Base-by-base conservation (phyloP, 2,888 invertebrate species). In the Vanessa cardui region DNA sequence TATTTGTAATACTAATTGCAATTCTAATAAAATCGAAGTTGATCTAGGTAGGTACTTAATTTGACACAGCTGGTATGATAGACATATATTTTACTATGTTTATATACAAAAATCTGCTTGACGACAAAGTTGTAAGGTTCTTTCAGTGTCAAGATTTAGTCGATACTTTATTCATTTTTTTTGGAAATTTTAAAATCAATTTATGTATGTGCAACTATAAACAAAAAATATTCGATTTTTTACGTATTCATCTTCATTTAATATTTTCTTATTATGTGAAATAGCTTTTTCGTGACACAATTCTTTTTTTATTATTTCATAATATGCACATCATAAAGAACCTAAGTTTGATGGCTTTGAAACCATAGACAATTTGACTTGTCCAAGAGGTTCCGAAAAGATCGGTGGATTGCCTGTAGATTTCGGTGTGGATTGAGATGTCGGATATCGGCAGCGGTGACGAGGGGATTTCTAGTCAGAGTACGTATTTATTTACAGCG, bases 381-480 rank as follows among this genome's bases (percentile, higher is more conserved):
- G 59, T 71, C 68, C 89, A 87, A 89, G 85, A 79, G 85, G 83
- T 86, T 87, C 87, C 76, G 82, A 84, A 89, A 90, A 88, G 88
- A 89, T 89, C 87, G 89, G 89, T 84, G 90, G 86, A 86, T 90
- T 85, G 91, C 89, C 74, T 78, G 90, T 91, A 89, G 87, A 90
- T 85, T 86, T 90, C 88, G 91, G 91, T 90, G 91, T 88, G 91
- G 90, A 89, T 93, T 94, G 92, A 89, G 87, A 96, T 96, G 96
- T 96, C 96, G 94, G 96, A 96, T 94, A 94, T 95, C 94, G 96
- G 95, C 93, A 96, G 95, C 93, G 95, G 95, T 89, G 95, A 96
- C 94, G 96, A 96, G 92, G 95, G 95, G 90, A 94, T 95, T 93
- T 95, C 95, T 94, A 95, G 95, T 94, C 95, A 95, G 95, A 95